Evolutionary conservation across 2,888 invertebrate species (phyloP), one percentile per base, ranked within the genome.

Genomic region (Pyrrhia umbra): DNA sequence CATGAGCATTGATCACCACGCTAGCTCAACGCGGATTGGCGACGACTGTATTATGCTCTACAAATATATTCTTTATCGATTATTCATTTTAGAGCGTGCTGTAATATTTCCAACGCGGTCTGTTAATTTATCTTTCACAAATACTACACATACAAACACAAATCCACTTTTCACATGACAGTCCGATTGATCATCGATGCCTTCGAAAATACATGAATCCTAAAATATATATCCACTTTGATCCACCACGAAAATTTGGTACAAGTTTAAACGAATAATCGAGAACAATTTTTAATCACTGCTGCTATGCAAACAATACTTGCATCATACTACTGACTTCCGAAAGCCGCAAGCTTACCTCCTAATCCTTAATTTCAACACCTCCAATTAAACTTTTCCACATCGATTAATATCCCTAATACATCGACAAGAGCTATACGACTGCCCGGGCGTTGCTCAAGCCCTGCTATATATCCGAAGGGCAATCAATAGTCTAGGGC

Each of bases 381-480:
- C 40, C 46, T 10, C 21, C 15, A 20, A 55, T 52, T 25, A 46
- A 34, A n/a, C n/a, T 34, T 43, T 15, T 45, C 27, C 40, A 21
- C 60, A 52, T 8, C 6, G 39, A 21, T 30, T 42, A 9, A n/a
- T 30, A 58, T 68, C 30, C 54, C 21, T 69, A 25, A 43, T 72
- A 27, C 70, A 58, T 16, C 51, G 55, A 55, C 54, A 39, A 50
- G 27, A 58, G 25, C 23, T 43, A 57, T 6, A n/a, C 49, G 40
- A 64, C 61, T 60, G 69, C 25, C n/a, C 43, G 15, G 3, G 10
- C 45, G 39, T 64, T 67, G 34, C 68, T 13, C 39, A 68, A 62
- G 55, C 42, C 60, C 50, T 57, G 65, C 68, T 67, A 67, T 74
- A 79, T 68, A 80, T 50, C 50, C 18, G 63, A 71, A 68, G 55